Evolutionary conservation across 2,888 invertebrate species (phyloP).

Genomic region (Fabriciana adippe): DNA sequence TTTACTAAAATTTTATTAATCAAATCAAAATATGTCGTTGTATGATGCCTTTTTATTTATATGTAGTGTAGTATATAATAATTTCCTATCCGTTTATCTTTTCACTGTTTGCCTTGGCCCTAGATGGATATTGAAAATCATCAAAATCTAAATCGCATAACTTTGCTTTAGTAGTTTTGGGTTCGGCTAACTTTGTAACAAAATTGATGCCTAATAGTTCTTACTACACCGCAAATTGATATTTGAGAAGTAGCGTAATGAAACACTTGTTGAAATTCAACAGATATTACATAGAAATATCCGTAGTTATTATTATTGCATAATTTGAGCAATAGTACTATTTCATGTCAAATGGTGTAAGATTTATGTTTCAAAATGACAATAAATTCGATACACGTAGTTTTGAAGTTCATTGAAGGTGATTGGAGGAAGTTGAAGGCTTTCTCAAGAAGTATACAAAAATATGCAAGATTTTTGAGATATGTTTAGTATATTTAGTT

Average conservation of each 20-base stretch:
- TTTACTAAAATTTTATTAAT: too few species aligned
- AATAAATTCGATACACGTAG: too few species aligned
- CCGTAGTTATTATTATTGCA: background rate
- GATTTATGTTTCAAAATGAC: too few species aligned
- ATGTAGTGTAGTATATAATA: background rate
- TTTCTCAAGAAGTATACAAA: too few species aligned
- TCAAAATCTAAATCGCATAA: conserved; percentile 15
- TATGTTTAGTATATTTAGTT: too few species aligned
- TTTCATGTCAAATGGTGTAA: too few species aligned
- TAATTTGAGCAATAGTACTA: too few species aligned
- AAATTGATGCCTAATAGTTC: conserved; percentile 8
- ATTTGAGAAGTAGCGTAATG: background rate
- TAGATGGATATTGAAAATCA: conserved; percentile 13
- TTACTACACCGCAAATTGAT: background rate
- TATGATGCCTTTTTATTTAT: background rate
- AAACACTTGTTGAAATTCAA: background rate
- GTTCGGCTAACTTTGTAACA: conserved; percentile 14
- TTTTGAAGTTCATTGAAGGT: too few species aligned
- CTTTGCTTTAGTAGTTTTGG: conserved; percentile 1
- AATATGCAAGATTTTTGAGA: too few species aligned
- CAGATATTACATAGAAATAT: background rate
- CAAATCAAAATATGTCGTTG: too few species aligned
- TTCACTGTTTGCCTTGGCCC: conserved; percentile 3
- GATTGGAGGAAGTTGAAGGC: too few species aligned
- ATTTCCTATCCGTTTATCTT: background rate